Evolutionary conservation across 2,888 invertebrate species (phyloP), one percentile per base, ranked within the genome.

Genomic region (Petrophora chlorosata): DNA sequence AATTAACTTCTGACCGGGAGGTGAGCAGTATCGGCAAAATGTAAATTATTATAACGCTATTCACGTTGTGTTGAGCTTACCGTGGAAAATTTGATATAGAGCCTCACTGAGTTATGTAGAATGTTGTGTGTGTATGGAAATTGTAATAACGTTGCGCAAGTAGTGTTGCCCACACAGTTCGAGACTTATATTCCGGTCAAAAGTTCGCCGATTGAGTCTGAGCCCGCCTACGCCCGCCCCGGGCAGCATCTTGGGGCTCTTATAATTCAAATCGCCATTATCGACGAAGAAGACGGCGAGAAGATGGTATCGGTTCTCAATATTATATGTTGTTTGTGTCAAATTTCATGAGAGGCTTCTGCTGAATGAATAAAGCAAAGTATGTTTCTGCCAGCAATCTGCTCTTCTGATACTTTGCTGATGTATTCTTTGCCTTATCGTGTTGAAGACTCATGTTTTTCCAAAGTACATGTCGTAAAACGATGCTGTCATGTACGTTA

Each of bases 181-280:
- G 51, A 32, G 53, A 57, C 58, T 60, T 64, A 60, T 59, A 64
- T 61, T 60, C 53, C 67, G 70, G 73, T 75, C 73, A 75, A 76
- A 66, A 69, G 60, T 61, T 50, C 56, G 56, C 34, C 42, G 47
- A 33, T 46, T 48, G 33, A 68, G 66, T 73, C 63, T 57, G 41
- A 54, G 28, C 10, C 22, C 46, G 32, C 45, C 44, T 51, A 56
- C 61, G 59, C 69, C 65, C 57, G 64, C 69, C 54, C n/a, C 23
- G 12, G 9, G 25, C 28, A 22, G 41, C 26, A 5, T 19, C 34
- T 48, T 19, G 29, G 44, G 40, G 46, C 50, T 53, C 34, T 43
- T 33, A 40, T 45, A 29, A 35, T 16, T 22, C 25, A 39, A 19
- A 44, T 35, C 19, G 35, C 48, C 35, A 38, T 53, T 46, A 48